phyloP scores from a whole-genome alignment of 2,113 vertebrate species.

The Solea solea region DNA sequence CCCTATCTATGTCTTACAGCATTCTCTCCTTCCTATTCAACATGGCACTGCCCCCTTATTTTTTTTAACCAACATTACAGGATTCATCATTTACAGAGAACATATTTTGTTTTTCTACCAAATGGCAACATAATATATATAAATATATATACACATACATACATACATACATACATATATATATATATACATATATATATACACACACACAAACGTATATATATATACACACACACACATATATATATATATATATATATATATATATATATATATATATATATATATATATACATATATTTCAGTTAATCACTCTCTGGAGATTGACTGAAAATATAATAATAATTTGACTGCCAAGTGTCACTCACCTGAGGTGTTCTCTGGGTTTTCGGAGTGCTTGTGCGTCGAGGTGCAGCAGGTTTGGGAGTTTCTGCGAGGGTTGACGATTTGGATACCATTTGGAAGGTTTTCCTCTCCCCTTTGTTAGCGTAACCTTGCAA shows the following conservation, averaged over 20 bases:
- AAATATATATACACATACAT: too few species aligned
- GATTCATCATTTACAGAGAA: constrained; percentile 11
- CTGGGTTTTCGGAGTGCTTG: constrained; percentile 50
- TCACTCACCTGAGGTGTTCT: constrained; percentile 68
- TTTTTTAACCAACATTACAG: constrained; percentile 12
- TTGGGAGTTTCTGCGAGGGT: constrained; percentile 40
- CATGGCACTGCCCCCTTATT: constrained; percentile 31
- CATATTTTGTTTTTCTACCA: background rate
- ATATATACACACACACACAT: too few species aligned
- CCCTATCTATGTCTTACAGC: constrained; percentile 53
- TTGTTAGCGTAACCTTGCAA: constrained; percentile 82
- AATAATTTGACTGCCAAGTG: background rate
- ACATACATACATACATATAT: too few species aligned
- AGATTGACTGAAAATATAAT: background rate
- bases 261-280: too few species aligned
- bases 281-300: too few species aligned
- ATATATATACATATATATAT: too few species aligned
- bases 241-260: too few species aligned
- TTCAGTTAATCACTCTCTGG: too few species aligned
- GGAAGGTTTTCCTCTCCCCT: constrained; percentile 53
- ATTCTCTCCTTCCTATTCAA: constrained; percentile 64
- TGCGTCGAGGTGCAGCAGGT: constrained; percentile 34
- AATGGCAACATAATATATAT: background rate
- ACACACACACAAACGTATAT: too few species aligned
- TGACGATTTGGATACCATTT: constrained; percentile 36